Evolutionary conservation across 2,113 vertebrate genomes (phyloP).

Genomic region (Hiodon alosoides): DNA sequence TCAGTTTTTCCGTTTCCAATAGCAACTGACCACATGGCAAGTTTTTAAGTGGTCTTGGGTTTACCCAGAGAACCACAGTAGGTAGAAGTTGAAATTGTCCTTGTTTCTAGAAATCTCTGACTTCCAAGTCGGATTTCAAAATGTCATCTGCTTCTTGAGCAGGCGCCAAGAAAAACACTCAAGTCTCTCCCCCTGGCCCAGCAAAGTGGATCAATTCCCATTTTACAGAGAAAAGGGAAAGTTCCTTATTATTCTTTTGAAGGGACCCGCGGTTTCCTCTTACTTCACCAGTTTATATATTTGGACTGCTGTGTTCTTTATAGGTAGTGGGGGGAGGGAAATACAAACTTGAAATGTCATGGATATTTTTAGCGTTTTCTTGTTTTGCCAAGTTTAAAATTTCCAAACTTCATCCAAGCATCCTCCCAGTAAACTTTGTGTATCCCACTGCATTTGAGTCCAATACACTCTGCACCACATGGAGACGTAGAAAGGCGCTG

Average conservation of each 20-base stretch:
- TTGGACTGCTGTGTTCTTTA: slow-evolving; percentile 39
- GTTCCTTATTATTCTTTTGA: slow-evolving; percentile 63
- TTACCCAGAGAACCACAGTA: slow-evolving; percentile 6
- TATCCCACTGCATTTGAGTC: not conserved
- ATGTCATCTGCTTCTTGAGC: slow-evolving; percentile 55
- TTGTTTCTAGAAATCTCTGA: slow-evolving; percentile 42
- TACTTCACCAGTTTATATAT: slow-evolving; percentile 47
- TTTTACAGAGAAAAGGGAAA: slow-evolving; percentile 54
- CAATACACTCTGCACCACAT: not conserved
- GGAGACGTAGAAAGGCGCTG: not conserved
- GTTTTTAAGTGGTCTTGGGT: not conserved
- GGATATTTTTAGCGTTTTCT: slow-evolving; percentile 37
- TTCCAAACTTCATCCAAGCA: slow-evolving; percentile 7
- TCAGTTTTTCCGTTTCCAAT: not conserved
- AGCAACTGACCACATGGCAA: slow-evolving; percentile 7
- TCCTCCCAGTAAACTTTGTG: not conserved
- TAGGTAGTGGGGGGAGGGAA: slow-evolving; percentile 31
- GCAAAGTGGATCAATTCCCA: slow-evolving; percentile 54
- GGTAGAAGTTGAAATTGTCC: slow-evolving; percentile 34
- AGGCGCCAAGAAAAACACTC: slow-evolving; percentile 54
- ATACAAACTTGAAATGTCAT: slow-evolving; percentile 32
- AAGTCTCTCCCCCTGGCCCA: slow-evolving; percentile 39
- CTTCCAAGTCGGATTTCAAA: slow-evolving; percentile 48
- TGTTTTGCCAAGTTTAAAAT: slow-evolving; percentile 24
- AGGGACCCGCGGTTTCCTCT: slow-evolving; percentile 52